Conservation (phyloP, 2,113 vertebrate genomes). For the Syrmaticus mikado region DNA sequence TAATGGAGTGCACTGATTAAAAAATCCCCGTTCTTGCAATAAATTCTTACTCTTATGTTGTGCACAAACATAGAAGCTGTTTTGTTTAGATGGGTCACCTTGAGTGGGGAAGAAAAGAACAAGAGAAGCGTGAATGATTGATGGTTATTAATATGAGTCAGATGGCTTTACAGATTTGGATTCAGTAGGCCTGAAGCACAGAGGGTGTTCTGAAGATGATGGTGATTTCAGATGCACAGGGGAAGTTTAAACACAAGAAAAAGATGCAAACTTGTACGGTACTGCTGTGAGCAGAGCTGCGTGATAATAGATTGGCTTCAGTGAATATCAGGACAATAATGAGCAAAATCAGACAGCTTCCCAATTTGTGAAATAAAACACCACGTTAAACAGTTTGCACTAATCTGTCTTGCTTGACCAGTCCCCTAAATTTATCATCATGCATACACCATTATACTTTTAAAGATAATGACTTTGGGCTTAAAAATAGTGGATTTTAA, state of each 20-base stretch:
- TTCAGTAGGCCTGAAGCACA: neutral
- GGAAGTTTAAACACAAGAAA: neutral
- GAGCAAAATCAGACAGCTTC: neutral
- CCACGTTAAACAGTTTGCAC: neutral
- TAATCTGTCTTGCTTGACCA: neutral
- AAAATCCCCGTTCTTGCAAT: neutral
- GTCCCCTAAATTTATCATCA: neutral
- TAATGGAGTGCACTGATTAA: neutral
- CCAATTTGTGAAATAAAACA: neutral
- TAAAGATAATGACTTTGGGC: neutral
- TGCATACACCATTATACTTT: accelerated
- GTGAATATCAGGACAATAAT: neutral
- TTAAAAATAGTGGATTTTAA: neutral
- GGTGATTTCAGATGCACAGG: neutral
- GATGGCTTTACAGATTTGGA: neutral
- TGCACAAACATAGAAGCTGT: neutral
- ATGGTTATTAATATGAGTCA: neutral
- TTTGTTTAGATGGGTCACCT: neutral
- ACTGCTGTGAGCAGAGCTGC: neutral
- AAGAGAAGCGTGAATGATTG: neutral
- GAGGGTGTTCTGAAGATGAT: neutral
- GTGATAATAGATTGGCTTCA: neutral
- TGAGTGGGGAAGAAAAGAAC: neutral
- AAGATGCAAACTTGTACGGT: neutral
- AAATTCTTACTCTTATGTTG: neutral